Conservation (phyloP, 2,113 vertebrate species). For the Galeopterus variegatus region DNA sequence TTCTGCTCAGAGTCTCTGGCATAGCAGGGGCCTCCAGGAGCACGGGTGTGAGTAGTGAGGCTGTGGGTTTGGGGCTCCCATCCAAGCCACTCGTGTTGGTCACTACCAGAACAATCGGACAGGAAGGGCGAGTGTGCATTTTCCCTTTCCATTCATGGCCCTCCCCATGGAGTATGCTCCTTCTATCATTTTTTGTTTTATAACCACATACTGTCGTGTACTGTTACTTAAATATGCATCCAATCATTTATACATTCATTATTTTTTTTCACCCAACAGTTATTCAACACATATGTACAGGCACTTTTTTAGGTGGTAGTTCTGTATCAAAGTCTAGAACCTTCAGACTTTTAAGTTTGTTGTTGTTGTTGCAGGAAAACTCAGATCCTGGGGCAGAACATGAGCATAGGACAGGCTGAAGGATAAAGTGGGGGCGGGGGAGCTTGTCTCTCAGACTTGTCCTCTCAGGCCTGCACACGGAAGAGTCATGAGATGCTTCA, state of each 20-base stretch:
- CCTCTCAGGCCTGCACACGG: not conserved
- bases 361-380: not conserved
- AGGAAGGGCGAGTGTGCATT: too few species aligned
- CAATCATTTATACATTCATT: not conserved
- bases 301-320: not conserved
- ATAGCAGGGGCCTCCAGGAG: slow-evolving; percentile 68
- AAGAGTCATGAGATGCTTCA: not conserved
- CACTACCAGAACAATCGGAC: not conserved
- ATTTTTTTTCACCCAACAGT: not conserved
- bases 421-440: not conserved
- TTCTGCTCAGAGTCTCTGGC: slow-evolving; percentile 79
- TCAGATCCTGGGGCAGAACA: too few species aligned
- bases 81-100: slow-evolving; percentile 45
- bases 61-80: not conserved
- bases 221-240: not conserved
- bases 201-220: not conserved
- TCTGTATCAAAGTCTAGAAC: not conserved
- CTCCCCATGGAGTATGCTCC: not conserved
- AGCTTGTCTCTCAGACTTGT: not conserved
- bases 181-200: not conserved
- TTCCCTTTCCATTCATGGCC: not conserved
- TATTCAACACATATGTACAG: not conserved
- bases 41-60: slow-evolving; percentile 53
- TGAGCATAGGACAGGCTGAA: not conserved
- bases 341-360: not conserved